Base-by-base conservation (phyloP, 2,797 vertebrate species). In the Sparus aurata region DNA sequence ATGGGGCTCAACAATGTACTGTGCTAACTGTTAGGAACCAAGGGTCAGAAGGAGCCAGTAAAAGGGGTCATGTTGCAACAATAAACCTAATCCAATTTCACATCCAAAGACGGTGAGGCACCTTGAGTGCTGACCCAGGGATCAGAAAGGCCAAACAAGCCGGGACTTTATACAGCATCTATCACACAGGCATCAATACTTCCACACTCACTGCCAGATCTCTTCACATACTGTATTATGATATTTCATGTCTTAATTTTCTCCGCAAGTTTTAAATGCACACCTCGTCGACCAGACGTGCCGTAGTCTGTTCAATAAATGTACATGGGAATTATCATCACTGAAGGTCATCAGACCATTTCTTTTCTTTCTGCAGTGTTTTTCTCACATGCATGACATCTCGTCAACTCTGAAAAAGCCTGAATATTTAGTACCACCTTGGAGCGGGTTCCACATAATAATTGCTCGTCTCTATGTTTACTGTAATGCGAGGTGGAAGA, bases 21-120 rank as follows among this genome's bases (percentile, higher is more conserved):
- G 22, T 27, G 22, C 46, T 52, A 72, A 77, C 30, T 62, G 53
- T 49, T 59, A 41, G 60, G 49, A 72, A 45, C 50, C 60, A 49
- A 23, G 78, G 81, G 86, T 91, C 79, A 84, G 67, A 68, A 50
- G 45, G 62, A 85, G 59, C 17, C 74, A 60, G 58, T 78, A 67
- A 72, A 80, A 74, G 41, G 74, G 72, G 74, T 82, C 65, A 78
- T 17, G 27, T 11, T 41, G 43, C 63, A 65, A 77, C 69, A 81
- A 81, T 78, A 61, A 82, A 85, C 54, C 50, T 60, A 69, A 85
- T 81, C 72, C 69, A 80, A 75, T 87, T 81, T 72, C 61, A 61
- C 45, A 73, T 69, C 54, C 41, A 65, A 49, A 69, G 71, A 67
- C 52, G 54, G 69, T 34, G 13, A 6, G 25, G 82, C 65, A 58